Evolutionary conservation across 2,797 vertebrate genomes (phyloP).

Genomic region (Apogon hyalosoma): DNA sequence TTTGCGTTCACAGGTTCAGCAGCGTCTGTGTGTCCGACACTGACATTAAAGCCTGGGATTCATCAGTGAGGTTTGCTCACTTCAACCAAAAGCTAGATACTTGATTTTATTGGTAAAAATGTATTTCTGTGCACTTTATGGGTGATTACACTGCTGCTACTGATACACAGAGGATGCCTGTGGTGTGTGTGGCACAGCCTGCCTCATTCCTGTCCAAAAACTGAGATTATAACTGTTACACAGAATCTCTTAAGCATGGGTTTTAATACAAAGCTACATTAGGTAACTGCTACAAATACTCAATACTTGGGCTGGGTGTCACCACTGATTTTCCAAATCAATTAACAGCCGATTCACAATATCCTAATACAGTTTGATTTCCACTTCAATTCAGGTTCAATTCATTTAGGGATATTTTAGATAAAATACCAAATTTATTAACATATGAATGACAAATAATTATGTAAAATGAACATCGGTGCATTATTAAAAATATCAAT

Average conservation of each 20-base stretch:
- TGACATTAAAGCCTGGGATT: not conserved
- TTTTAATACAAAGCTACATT: not conserved
- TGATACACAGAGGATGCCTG: not conserved
- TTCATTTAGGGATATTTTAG: too few species aligned
- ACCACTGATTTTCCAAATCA: too few species aligned
- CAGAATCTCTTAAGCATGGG: not conserved
- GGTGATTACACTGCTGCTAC: not conserved
- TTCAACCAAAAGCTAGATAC: not conserved
- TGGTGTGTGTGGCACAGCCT: not conserved
- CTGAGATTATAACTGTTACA: slow-evolving; percentile 14
- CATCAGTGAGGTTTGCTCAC: not conserved
- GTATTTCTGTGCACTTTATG: not conserved
- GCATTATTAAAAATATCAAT: too few species aligned
- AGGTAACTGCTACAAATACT: not conserved
- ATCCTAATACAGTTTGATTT: too few species aligned
- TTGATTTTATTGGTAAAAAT: not conserved
- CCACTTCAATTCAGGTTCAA: too few species aligned
- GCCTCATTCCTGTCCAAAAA: slow-evolving; percentile 5
- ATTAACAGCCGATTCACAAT: too few species aligned
- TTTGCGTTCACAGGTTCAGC: not conserved
- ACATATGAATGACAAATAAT: too few species aligned
- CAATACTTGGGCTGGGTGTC: too few species aligned
- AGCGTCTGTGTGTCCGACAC: not conserved
- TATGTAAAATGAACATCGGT: too few species aligned
- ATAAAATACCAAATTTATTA: too few species aligned